These are phyloP conservation scores for Tachycineta bicolor DNA, from an alignment of 2,113 vertebrate genomes.

Conservation along the genomic window DNA sequence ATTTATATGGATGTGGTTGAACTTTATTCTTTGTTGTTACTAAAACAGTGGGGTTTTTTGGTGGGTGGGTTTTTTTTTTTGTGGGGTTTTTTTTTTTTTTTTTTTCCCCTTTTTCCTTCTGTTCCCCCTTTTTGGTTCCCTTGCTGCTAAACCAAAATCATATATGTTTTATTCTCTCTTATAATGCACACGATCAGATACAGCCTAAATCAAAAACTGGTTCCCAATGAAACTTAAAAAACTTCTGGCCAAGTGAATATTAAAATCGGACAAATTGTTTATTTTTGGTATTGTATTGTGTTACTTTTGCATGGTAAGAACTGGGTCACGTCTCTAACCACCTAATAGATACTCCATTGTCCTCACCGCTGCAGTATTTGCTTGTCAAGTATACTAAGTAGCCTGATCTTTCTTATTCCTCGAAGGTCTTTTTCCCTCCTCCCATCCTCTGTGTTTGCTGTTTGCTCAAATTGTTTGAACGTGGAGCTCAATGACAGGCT, in stretches of 20 bases:
- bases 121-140: not conserved
- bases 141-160: not conserved
- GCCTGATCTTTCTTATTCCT: constrained; percentile 36
- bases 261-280: not conserved
- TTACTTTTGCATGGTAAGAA: not conserved
- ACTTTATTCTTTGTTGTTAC: not conserved
- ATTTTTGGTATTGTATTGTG: not conserved
- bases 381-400: not conserved
- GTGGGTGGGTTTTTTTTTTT: too few relatives aligned
- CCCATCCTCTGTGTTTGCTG: constrained; percentile 61
- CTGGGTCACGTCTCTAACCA: not conserved
- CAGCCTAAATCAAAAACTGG: not conserved
- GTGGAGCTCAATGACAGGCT: constrained; percentile 63
- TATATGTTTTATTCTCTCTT: not conserved
- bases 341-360: not conserved
- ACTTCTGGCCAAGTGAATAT: not conserved
- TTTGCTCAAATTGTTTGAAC: constrained; percentile 69
- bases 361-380: not conserved
- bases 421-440: constrained; percentile 47
- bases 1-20: not conserved
- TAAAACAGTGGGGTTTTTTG: not conserved
- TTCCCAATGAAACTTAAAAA: constrained; percentile 5
- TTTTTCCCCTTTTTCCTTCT: not conserved
- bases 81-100: not conserved
- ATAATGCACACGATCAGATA: not conserved